Evolutionary conservation across 2,888 invertebrate genomes (phyloP).

Genomic region (Spisula solida): DNA sequence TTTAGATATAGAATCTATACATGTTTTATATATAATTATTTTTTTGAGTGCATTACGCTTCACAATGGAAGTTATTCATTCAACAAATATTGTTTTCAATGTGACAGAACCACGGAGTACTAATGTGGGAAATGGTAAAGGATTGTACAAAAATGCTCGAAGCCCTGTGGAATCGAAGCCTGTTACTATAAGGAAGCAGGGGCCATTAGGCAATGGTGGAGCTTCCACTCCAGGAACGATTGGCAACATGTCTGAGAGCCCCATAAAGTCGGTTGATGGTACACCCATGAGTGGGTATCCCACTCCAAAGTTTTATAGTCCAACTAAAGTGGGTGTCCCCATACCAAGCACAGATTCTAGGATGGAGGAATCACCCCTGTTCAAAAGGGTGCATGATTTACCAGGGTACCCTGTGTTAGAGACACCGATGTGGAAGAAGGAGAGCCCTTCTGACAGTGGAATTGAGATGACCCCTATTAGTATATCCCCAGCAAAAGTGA

Average conservation of each 20-base stretch:
- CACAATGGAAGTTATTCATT: constrained; percentile 62
- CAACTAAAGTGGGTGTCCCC: neutral
- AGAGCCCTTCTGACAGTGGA: constrained; percentile 66
- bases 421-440: constrained; percentile 47
- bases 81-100: constrained; percentile 60
- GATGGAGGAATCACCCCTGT: constrained; percentile 31
- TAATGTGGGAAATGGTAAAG: constrained; percentile 16
- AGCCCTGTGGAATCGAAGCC: constrained; percentile 31
- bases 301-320: neutral
- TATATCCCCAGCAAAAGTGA: constrained; percentile 60
- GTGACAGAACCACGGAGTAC: neutral
- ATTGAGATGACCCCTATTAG: constrained; percentile 61
- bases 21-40: neutral
- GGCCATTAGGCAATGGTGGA: neutral
- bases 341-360: neutral
- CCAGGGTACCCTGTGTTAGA: constrained; percentile 26
- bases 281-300: neutral
- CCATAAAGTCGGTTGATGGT: neutral
- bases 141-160: constrained; percentile 1
- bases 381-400: neutral
- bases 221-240: neutral
- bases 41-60: neutral
- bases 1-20: neutral
- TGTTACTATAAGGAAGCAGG: neutral
- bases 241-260: neutral